Evolutionary conservation across 2,888 invertebrate genomes (phyloP), one percentile per base, ranked within the genome.

Genomic region (Nemapogon koenigi): DNA sequence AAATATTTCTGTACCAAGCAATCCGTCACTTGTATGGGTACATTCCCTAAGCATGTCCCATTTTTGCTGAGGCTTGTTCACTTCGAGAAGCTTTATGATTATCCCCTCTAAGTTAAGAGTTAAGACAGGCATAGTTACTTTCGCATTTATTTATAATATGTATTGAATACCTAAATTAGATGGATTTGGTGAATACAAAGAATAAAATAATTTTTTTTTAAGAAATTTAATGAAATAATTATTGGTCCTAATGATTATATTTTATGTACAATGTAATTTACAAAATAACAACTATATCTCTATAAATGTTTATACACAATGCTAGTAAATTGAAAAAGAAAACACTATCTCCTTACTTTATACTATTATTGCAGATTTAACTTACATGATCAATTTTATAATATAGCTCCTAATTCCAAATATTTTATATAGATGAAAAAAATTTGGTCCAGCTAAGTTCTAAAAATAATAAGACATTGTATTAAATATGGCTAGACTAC

Each of bases 371-470:
- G 76, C 75, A 65, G 56, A 57, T 57, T 65, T 65, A 67, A 51
- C 56, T 55, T 55, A 53, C 53, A 55, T 56, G 57, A 68, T 67
- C 62, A 68, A 59, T 56, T 50, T 54, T 58, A 19, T 10, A 33
- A 16, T n/a, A 37, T 18, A 30, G 22, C 55, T 58, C n/a, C 33
- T 33, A 33, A 57, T 61, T 59, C 64, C 55, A 55, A 11, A 19
- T n/a, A 19, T 57, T 62, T 64, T 62, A 54, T 17, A 35, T 67
- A 65, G 66, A 62, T 55, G 70, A 72, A 67, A 58, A 59, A 68
- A 73, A 72, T 72, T 78, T 78, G 78, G 78, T 78, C 78, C 78
- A 76, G 76, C 78, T 76, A 76, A 72, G 57, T 67, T 58, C 75
- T 75, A 71, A 73, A 69, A 69, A 62, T 64, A 68, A 69, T 27